Conservation (phyloP, 2,888 invertebrate genomes). For the Koerneria pararmatus region DNA sequence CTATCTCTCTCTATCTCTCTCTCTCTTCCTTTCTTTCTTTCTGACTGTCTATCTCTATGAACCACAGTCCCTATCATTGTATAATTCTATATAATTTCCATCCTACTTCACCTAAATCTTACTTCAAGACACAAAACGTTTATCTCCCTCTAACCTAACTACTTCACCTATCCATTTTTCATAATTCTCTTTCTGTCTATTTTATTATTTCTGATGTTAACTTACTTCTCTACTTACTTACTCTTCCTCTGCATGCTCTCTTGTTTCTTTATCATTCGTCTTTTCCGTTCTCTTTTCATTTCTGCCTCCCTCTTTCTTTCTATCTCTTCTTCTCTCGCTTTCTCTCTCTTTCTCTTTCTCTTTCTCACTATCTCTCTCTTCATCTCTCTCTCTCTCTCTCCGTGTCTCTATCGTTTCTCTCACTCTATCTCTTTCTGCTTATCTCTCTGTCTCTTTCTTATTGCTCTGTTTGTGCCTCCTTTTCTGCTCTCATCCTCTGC, state of each 20-base stretch:
- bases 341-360: not conserved
- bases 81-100: too few species aligned
- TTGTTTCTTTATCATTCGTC: not conserved
- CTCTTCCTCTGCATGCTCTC: constrained; percentile 1
- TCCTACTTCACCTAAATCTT: too few species aligned
- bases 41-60: too few species aligned
- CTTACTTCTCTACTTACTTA: not conserved
- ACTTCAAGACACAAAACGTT: too few species aligned
- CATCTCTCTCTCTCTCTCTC: not conserved
- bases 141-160: too few species aligned
- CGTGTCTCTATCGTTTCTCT: too few species aligned
- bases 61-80: too few species aligned
- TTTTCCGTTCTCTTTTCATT: not conserved
- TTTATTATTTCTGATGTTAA: not conserved
- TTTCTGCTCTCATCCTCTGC: too few species aligned
- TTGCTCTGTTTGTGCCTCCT: too few species aligned
- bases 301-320: not conserved
- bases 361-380: not conserved
- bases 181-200: constrained; percentile 10
- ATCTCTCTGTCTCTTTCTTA: too few species aligned
- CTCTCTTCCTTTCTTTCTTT: constrained; percentile 7
- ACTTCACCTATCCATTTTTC: too few species aligned
- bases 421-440: too few species aligned
- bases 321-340: not conserved
- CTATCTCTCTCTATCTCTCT: not conserved